Evolutionary conservation across 2,888 invertebrate species (phyloP).

Genomic region (Platycheirus rosarum): DNA sequence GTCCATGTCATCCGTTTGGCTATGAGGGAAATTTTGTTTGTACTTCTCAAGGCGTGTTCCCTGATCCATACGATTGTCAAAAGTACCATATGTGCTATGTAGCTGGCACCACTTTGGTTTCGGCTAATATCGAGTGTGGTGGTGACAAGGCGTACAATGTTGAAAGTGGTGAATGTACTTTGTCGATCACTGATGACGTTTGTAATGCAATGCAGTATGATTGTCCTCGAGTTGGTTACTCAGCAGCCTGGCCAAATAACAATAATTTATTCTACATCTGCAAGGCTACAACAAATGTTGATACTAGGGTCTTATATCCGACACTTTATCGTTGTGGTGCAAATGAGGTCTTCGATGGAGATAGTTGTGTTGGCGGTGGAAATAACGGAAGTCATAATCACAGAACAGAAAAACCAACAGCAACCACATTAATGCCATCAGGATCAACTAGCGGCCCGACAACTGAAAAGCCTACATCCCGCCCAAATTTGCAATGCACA

Average conservation of each 20-base stretch:
- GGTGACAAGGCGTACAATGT: conserved; percentile 80
- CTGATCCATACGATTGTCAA: conserved; percentile 82
- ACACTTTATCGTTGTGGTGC: conserved; percentile 81
- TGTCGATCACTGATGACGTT: conserved; percentile 77
- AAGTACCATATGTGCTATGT: conserved; percentile 82
- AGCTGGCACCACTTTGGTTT: conserved; percentile 79
- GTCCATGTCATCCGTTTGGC: conserved; percentile 82
- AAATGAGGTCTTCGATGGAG: conserved; percentile 80
- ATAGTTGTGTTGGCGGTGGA: conserved; percentile 71
- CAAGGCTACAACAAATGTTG: conserved; percentile 80
- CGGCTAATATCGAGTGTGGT: conserved; percentile 81
- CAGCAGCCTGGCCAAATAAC: conserved; percentile 80
- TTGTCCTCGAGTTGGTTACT: conserved; percentile 79
- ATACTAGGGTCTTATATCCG: conserved; percentile 79
- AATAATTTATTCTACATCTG: conserved; percentile 82
- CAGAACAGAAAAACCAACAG: conserved; percentile 7
- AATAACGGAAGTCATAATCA: neutral
- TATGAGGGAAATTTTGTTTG: conserved; percentile 81
- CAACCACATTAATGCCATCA: neutral
- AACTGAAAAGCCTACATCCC: conserved; percentile 9
- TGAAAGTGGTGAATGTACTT: conserved; percentile 80
- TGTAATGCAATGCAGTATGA: conserved; percentile 79
- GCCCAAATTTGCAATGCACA: conserved; percentile 21
- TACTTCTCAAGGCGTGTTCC: conserved; percentile 81
- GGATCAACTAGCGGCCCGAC: conserved; percentile 1